Evolutionary conservation across 53 echinoderm and acorn worm species (phyloP), one percentile per base, ranked within the genome.

Genomic region (Echinarachnius parma): DNA sequence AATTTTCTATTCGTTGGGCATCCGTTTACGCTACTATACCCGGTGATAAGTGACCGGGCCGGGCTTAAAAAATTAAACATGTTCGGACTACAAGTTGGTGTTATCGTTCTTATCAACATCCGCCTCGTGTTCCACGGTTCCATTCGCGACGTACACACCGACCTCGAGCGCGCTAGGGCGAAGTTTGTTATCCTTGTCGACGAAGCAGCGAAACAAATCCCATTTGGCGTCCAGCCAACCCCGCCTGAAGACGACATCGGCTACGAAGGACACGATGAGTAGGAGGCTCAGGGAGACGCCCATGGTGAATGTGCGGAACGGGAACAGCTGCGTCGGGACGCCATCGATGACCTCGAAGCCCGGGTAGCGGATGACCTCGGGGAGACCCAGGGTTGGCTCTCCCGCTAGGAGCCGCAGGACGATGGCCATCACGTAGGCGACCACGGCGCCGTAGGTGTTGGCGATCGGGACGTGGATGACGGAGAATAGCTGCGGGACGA

Each of bases 231-330:
- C 53, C 14, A 53, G 14, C 7, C 20, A 7, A 21, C 13, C 53
- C 7, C 24, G 20, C 5, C 21, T 53, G 13, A 53, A 53, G 5
- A 53, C 21, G 13, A 21, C 20, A 4, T 13, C 21, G 24, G 13
- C 5, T 11, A 53, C 7, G 13, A 7, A 11, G 24, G 53, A 53
- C 5, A 53, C 53, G 21, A 13, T 7, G 4, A 53, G 53, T 25
- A 53, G 53, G 7, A 25, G 21, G 5, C 5, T 25, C 21, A 53
- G 13, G 21, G 53, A 53, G 21, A 53, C 24, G 5, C 21, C 21
- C 53, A 53, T 53, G 14, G 53, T 21, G 24, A 53, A 53, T 4
- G 53, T 53, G 24, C 53, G 53, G 53, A 53, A 53, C 4, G 53
- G 53, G 53, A 53, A 53, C 4, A 53, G 53, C 53, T 53, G 53